Conservation (phyloP, 2,797 vertebrate species). For the Manis crassicaudata region DNA sequence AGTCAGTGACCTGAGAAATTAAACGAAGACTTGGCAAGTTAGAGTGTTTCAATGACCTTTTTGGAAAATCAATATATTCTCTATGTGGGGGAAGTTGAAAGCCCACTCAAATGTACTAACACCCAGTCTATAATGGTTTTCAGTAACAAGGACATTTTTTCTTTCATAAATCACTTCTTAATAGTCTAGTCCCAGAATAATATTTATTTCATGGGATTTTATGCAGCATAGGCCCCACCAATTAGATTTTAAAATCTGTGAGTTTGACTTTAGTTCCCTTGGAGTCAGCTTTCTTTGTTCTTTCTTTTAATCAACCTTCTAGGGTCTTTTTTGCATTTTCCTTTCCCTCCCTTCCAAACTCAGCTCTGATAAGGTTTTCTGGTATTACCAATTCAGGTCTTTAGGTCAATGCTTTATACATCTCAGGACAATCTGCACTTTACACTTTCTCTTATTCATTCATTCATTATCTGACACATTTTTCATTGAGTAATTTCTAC, state of each 20-base stretch:
- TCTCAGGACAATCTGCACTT: not conserved
- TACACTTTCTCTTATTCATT: not conserved
- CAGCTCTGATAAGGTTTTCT: not conserved
- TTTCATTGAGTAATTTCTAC: not conserved
- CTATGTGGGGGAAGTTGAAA: not conserved
- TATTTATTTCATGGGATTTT: not conserved
- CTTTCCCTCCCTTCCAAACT: not conserved
- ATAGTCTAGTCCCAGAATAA: not conserved
- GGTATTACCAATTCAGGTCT: not conserved
- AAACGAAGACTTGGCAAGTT: not conserved
- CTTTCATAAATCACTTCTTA: not conserved
- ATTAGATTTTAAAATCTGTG: not conserved
- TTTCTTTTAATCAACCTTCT: not conserved
- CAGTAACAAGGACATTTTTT: not conserved
- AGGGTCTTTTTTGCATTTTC: not conserved
- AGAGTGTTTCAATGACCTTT: not conserved
- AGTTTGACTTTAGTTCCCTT: not conserved
- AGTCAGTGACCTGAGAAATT: constrained; percentile 8
- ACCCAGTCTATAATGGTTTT: not conserved
- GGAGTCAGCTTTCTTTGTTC: not conserved
- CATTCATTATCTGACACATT: not conserved
- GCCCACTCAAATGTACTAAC: not conserved
- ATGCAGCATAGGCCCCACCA: not conserved
- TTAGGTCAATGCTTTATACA: not conserved
- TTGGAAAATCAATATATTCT: constrained; percentile 28